Evolutionary conservation across 2,888 invertebrate genomes (phyloP), one percentile per base, ranked within the genome.

Genomic region (Drosophila ezoana): DNA sequence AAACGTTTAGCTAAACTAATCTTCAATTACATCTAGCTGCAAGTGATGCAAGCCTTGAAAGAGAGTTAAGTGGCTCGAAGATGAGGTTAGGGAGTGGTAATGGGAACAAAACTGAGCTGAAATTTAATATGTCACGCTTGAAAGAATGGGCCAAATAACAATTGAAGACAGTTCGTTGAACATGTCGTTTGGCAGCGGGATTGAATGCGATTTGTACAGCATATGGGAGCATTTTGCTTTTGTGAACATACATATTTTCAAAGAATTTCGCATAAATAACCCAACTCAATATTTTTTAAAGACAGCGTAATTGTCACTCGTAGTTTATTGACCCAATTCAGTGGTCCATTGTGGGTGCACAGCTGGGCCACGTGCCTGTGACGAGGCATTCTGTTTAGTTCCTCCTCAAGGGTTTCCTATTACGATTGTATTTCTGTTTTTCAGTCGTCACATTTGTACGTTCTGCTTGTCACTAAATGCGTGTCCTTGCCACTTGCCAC

Each of bases 401-500:
- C 13, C 33, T 56, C 38, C 20, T 48, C 14, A 48, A 53, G 52
- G 57, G 51, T 45, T 60, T 70, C 43, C 56, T 57, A 67, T 67
- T 53, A 23, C 64, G 53, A 60, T 58, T 73, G 57, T 70, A 40
- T 65, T 69, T 69, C 45, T 60, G 37, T 53, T 71, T 66, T 58
- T 54, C 41, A 65, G 65, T 37, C 54, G 33, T 56, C 49, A 16
- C 54, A 49, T 63, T 63, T 66, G 54, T 33, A 20, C 65, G 65
- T 52, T 67, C 47, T 65, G 67, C 72, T 72, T 75, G 75, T 72
- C 75, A 75, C 75, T 63, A 68, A 75, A 75, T 75, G 75, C 75
- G 75, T 72, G 75, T 75, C 74, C 74, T 75, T 73, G 73, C 69
- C 63, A 68, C 69, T 73, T 72, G 54, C 60, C 48, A 51, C 65